Evolutionary conservation across 1,140 invertebrate species (phyloP), one percentile per base, ranked within the genome.

Genomic region (Gryon sp.): DNA sequence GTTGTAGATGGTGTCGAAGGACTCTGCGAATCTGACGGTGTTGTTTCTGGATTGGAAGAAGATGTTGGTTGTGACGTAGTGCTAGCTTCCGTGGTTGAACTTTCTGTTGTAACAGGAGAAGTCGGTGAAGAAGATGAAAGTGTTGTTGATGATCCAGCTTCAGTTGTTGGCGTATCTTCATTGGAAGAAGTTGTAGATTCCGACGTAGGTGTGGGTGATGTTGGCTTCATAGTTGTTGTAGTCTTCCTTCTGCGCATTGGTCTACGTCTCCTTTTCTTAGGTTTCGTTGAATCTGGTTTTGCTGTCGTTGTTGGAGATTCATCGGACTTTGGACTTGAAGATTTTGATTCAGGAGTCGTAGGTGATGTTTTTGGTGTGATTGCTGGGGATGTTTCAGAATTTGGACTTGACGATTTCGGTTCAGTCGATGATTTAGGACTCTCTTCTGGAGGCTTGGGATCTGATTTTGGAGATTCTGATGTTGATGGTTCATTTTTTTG

Each of bases 251-350:
- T 73, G 4, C 69, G 59, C 26, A 63, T 16, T 41, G 69, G 69
- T 20, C 57, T 18, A 19, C 66, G 55, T 38, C 26, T 72, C 24
- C 40, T 55, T 40, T 72, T 72, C n/a, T 63, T 63, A 9, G 46
- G 32, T 14, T 53, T 60, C 18, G 43, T 53, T 24, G 12, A 24
- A n/a, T 20, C 14, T 1, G 46, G 20, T 26, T 24, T 48, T 32
- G 19, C 0, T 19, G 45, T 40, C 6, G 36, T 19, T 5, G 36
- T 36, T 36, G 3, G 22, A 24, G 22, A 24, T 24, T 24, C 22
- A 24, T 7, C n/a, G n/a, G n/a, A n/a, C n/a, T n/a, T n/a, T n/a
- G n/a, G 22, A 7, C 7, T 7, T 4, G 22, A 4, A 24, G 16
- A 0, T 24, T 30, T 20, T 14, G 26, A 19, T 4, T 6, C 41